Evolutionary conservation across 2,888 invertebrate species (phyloP).

Genomic region (Boloria euphrosyne): DNA sequence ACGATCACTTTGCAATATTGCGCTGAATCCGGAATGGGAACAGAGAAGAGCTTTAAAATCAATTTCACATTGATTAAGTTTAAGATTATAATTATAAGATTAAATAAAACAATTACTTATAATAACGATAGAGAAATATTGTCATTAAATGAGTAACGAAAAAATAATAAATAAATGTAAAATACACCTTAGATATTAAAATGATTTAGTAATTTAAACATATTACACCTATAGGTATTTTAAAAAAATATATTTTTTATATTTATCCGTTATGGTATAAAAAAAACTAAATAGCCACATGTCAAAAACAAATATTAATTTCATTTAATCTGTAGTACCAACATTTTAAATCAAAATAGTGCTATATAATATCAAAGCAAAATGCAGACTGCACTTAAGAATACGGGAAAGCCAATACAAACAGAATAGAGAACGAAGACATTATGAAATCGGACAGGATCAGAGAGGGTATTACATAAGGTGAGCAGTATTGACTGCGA

Average conservation of each 20-base stretch:
- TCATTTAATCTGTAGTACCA: not conserved
- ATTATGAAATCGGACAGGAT: constrained; percentile 45
- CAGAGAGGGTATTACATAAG: constrained; percentile 43
- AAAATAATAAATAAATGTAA: too few species aligned
- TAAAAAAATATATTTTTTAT: too few species aligned
- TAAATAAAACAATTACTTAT: too few species aligned
- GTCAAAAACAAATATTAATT: too few species aligned
- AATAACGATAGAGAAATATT: too few species aligned
- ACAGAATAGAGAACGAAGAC: constrained; percentile 47
- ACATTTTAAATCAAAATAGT: constrained; percentile 1
- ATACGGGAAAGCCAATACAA: constrained; percentile 40
- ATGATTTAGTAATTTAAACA: too few species aligned
- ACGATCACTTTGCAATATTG: constrained; percentile 58
- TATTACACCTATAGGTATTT: too few species aligned
- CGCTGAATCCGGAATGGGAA: constrained; percentile 42
- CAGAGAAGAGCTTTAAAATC: constrained; percentile 13
- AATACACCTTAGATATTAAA: too few species aligned
- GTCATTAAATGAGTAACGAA: too few species aligned
- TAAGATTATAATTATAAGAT: too few species aligned
- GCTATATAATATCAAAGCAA: constrained; percentile 23
- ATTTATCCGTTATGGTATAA: too few species aligned
- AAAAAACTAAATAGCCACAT: too few species aligned
- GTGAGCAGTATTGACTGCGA: constrained; percentile 41
- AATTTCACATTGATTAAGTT: not conserved
- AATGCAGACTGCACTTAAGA: constrained; percentile 28